Evolutionary conservation across 1,140 invertebrate species (phyloP), one percentile per base, ranked within the genome.

Genomic region (Diorhabda elongata): DNA sequence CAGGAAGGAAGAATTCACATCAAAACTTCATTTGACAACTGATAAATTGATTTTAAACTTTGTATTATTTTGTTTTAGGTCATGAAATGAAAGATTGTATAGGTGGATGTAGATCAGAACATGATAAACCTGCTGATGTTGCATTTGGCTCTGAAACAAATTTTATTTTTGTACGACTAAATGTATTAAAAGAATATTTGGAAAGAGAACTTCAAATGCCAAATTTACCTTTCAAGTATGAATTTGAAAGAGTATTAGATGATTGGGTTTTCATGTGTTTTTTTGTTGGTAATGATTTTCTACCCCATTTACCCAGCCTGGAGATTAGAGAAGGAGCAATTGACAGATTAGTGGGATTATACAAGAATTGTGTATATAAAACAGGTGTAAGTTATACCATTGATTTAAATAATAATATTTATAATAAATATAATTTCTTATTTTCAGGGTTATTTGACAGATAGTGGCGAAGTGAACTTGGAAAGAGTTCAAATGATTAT

Each of bases 251-350:
- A 69, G 95, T 89, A 2, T 79, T 98, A 3, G 98, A 99, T 82
- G 98, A 99, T 83, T 99, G 98, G 97, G 97, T 99, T 1, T 99
- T 99, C 81, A 98, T 99, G 96, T 99, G 98, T 83, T 99, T 99
- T 84, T 99, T 99, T 84, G 98, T 99, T 67, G 98, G 98, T 58
- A 99, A 99, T 83, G 98, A 99, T 85, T 99, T 99, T 82, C 82
- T 99, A 73, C 98, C 98, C 9, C 98, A 99, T 87, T 85, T 99
- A 67, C 98, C 98, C 9, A 98, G 96, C 42, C 83, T 99, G 69
- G 98, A 99, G 86, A 99, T 99, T 77, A 86, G 98, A 69, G 98
- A 99, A 86, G 93, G 92, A 8, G 98, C 98, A 0, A 98, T 99
- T 71, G 97, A 99, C 82, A 85, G 97, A 67, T 86, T 99, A 3